Percentiles rank a stretch among this genome's conserved stretches.
phyloP scores from a whole-genome alignment of 2,113 vertebrate species.

The Cacatua alba region DNA sequence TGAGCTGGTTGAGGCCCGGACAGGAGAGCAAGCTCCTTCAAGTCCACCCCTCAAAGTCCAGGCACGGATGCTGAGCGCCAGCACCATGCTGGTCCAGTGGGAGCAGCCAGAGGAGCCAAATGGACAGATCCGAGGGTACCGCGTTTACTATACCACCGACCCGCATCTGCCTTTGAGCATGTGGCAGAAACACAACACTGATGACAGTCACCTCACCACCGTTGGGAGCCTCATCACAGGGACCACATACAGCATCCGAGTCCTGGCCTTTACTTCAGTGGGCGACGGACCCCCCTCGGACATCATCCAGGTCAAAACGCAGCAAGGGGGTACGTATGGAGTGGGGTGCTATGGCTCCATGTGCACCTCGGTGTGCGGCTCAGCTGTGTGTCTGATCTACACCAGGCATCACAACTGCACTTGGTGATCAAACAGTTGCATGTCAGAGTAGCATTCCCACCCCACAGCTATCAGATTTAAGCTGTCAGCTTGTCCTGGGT shows the following conservation, averaged over 20 bases:
- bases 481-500: neutral
- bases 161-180: constrained; percentile 79
- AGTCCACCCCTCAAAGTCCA: constrained; percentile 90
- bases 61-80: constrained; percentile 91
- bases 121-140: constrained; percentile 89
- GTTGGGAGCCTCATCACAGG: constrained; percentile 87
- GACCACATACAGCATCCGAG: constrained; percentile 90
- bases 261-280: constrained; percentile 92
- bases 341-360: fast-evolving
- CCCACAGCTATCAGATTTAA: neutral
- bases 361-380: fast-evolving
- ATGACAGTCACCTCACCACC: constrained; percentile 87
- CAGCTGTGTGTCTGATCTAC: neutral
- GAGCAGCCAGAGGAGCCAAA: constrained; percentile 94
- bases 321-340: constrained; percentile 89
- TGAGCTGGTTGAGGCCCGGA: constrained; percentile 84
- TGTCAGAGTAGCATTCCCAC: neutral
- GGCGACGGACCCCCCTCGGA: constrained; percentile 92
- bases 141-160: constrained; percentile 89
- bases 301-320: constrained; percentile 91
- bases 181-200: constrained; percentile 94
- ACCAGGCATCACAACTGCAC: neutral
- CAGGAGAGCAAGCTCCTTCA: constrained; percentile 94
- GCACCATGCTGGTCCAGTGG: constrained; percentile 96
- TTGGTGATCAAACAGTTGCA: neutral